Evolutionary conservation across 1,140 invertebrate genomes (phyloP).

Genomic region (Orius insidiosus): DNA sequence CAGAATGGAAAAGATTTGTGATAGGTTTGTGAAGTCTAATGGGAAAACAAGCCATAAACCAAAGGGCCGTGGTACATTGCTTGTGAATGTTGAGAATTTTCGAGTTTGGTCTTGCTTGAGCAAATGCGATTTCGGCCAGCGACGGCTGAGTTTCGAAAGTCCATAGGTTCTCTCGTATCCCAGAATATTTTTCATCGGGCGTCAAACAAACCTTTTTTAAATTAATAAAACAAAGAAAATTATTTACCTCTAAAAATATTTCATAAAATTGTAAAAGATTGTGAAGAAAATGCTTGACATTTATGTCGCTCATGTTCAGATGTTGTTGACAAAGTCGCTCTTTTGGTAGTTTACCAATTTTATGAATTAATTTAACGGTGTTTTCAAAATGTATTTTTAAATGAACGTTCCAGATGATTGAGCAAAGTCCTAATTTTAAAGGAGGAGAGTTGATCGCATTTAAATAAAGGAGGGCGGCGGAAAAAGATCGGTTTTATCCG

Average conservation of each 20-base stretch:
- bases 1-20: conserved; percentile 55
- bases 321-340: conserved; percentile 60
- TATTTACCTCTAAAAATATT: conserved; percentile 48
- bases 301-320: conserved; percentile 49
- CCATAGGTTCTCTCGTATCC: conserved; percentile 34
- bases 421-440: conserved; percentile 34
- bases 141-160: conserved; percentile 30
- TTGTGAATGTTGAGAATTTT: conserved; percentile 45
- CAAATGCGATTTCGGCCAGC: conserved; percentile 56
- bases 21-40: conserved; percentile 55
- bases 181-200: neutral
- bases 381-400: conserved; percentile 56
- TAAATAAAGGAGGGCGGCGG: conserved; percentile 40
- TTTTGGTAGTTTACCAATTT: conserved; percentile 72
- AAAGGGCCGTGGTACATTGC: conserved; percentile 38
- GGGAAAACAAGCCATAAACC: conserved; percentile 63
- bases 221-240: conserved; percentile 3
- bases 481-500: conserved; percentile 43
- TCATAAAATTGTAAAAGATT: conserved; percentile 53
- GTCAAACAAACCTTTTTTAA: neutral
- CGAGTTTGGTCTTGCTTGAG: conserved; percentile 46
- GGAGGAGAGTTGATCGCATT: conserved; percentile 38
- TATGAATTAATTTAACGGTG: conserved; percentile 63
- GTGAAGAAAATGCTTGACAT: conserved; percentile 51
- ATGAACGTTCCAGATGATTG: conserved; percentile 74